Evolutionary conservation across 2,797 vertebrate genomes (phyloP).

Genomic region (Valencia hispanica): DNA sequence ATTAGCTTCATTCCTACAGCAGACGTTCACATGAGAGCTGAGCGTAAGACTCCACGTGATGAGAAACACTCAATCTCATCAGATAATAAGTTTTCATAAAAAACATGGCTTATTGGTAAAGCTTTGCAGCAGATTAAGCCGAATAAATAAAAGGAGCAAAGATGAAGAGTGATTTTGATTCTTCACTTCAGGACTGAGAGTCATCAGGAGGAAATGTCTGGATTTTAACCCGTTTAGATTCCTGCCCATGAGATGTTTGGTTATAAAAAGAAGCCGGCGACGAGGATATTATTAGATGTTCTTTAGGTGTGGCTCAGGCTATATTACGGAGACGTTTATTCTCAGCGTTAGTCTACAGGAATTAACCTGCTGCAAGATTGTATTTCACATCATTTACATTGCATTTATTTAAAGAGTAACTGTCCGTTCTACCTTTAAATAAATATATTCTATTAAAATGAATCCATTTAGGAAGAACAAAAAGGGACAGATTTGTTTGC

Average conservation of each 20-base stretch:
- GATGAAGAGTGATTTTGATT: not conserved
- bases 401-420: not conserved
- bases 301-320: conserved; percentile 26
- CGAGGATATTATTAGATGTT: conserved; percentile 51
- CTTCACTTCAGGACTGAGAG: not conserved
- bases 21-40: conserved; percentile 30
- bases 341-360: not conserved
- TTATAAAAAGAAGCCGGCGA: conserved; percentile 16
- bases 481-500: not conserved
- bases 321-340: conserved; percentile 15
- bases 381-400: not conserved
- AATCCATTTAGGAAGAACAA: not conserved
- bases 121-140: not conserved
- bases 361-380: not conserved
- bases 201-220: not conserved
- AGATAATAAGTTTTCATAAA: not conserved
- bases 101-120: not conserved
- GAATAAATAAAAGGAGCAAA: not conserved
- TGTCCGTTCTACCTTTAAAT: not conserved
- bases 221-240: conserved; percentile 20
- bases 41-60: not conserved
- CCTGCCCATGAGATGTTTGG: conserved; percentile 21
- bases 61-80: not conserved
- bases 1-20: conserved; percentile 24
- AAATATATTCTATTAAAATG: not conserved